These are phyloP conservation scores for Chinchilla lanigera DNA, from an alignment of 2,113 vertebrate genomes.

Conservation along the genomic window DNA sequence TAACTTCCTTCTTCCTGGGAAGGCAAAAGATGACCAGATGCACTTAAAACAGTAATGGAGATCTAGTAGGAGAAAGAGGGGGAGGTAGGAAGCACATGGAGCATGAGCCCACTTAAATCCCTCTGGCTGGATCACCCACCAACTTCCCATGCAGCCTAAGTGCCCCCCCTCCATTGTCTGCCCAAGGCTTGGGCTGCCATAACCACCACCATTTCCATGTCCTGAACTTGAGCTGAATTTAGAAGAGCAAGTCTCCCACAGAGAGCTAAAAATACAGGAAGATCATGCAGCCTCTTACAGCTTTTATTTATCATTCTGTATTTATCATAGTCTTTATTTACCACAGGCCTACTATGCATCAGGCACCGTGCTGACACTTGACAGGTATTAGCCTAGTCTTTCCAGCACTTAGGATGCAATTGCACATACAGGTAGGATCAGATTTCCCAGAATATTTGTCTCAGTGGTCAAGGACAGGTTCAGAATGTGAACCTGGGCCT, in stretches of 20 bases:
- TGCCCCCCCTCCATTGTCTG: neutral
- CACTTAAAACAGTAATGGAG: neutral
- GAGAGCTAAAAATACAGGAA: neutral
- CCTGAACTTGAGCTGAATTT: neutral
- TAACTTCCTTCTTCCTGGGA: neutral
- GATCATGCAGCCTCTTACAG: neutral
- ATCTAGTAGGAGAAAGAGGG: neutral
- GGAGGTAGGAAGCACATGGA: neutral
- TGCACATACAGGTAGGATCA: neutral
- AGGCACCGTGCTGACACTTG: neutral
- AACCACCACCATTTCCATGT: neutral
- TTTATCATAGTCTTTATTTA: neutral
- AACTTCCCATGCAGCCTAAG: fast-evolving
- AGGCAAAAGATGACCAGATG: neutral
- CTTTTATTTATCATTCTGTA: neutral
- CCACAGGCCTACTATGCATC: neutral
- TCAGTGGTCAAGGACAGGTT: neutral
- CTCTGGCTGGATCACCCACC: neutral
- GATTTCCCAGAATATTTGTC: neutral
- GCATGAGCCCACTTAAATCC: neutral
- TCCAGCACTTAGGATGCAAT: neutral
- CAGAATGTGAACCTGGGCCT: neutral
- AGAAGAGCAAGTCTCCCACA: neutral
- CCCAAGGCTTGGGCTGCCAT: neutral
- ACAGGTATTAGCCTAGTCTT: neutral